Percentiles rank a stretch among this genome's conserved stretches.
phyloP scores from a whole-genome alignment of 2,113 vertebrate species.

The Xiphophorus couchianus region DNA sequence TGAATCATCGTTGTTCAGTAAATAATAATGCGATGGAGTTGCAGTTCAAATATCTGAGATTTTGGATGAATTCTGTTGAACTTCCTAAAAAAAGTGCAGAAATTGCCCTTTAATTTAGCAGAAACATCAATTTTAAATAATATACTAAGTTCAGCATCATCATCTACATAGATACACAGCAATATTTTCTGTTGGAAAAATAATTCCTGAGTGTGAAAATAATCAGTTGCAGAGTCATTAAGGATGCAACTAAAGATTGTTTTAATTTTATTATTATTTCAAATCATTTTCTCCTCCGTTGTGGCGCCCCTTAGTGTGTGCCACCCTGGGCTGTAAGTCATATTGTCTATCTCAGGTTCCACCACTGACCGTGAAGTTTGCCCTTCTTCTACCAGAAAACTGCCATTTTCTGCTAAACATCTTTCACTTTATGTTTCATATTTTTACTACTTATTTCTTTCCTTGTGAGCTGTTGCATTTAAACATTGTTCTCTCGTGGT shows the following conservation, averaged over 20 bases:
- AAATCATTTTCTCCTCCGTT: not conserved
- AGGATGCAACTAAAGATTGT: not conserved
- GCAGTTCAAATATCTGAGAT: not conserved
- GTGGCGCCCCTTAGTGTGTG: not conserved
- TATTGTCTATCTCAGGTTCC: not conserved
- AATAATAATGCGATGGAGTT: not conserved
- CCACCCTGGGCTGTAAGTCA: not conserved
- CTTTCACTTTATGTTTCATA: constrained; percentile 10
- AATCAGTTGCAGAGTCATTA: no score
- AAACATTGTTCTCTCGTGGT: not conserved
- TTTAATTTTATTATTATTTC: not conserved
- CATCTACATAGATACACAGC: not conserved
- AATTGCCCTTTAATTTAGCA: not conserved
- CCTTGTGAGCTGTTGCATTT: not conserved
- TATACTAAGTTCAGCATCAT: not conserved
- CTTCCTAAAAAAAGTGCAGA: not conserved
- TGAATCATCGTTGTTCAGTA: no score
- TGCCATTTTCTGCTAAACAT: not conserved
- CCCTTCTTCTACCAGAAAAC: not conserved
- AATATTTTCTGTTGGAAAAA: not conserved
- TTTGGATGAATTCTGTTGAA: not conserved
- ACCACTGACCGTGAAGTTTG: not conserved
- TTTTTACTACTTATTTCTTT: not conserved
- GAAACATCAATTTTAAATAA: not conserved
- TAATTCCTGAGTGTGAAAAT: not conserved